Evolutionary conservation across 2,888 invertebrate genomes (phyloP), one percentile per base, ranked within the genome.

Genomic region (Rosalia funebris): DNA sequence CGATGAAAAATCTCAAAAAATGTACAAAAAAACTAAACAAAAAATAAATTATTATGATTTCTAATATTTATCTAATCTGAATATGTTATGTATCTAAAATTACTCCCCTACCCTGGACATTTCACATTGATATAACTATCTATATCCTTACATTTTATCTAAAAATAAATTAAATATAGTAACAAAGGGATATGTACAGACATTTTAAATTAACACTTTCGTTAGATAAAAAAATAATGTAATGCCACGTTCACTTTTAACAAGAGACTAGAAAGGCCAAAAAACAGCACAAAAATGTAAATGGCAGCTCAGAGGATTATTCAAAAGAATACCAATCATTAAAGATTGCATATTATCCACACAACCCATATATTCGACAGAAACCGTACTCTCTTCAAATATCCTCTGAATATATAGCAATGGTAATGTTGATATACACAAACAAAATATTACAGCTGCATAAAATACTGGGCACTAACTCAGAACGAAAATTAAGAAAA

Each of bases 91-190:
- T 54, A 56, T 59, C 68, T 71, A 71, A 34, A 65, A 66, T 69
- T 71, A 73, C 65, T 76, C 76, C 77, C 78, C 78, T 77, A 76
- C 76, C 75, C 72, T 76, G 76, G 77, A 77, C 74, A 77, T 71
- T 75, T 77, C 73, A 77, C 75, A 77, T 73, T 74, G 68, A 76
- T 75, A 73, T 74, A 74, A 70, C 70, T 76, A 74, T 66, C 67
- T 75, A 73, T 72, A 62, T 57, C 60, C 68, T 69, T 71, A 70
- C 70, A 71, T 68, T 70, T 66, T 71, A 71, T 68, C 56, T 73
- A 65, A 66, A 69, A 73, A 75, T 73, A 73, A 76, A 75, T 74
- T 50, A 50, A 72, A 72, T 72, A 70, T 69, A 69, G 57, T 67
- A 69, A 70, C 56, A 61, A 59, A 68, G 56, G 54, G 46, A 53